phyloP scores from a whole-genome alignment of 2,888 invertebrate genomes.

The Xylophagus ater region DNA sequence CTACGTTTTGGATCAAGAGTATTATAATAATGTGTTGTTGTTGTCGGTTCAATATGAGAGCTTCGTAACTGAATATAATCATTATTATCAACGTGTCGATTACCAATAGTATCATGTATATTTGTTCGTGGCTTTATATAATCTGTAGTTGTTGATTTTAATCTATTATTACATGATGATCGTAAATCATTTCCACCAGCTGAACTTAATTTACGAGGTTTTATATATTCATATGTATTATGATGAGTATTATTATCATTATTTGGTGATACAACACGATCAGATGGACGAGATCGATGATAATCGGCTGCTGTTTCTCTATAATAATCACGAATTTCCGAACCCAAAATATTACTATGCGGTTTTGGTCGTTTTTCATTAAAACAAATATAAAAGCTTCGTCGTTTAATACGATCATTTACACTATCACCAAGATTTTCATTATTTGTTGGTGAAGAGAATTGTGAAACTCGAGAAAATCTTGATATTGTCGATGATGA shows the following conservation, averaged over 20 bases:
- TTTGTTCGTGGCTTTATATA: conserved; percentile 29
- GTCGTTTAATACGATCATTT: conserved; percentile 73
- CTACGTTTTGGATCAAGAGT: conserved; percentile 37
- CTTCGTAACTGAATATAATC: conserved; percentile 8
- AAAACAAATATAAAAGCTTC: conserved; percentile 81
- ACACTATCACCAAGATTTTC: conserved; percentile 58
- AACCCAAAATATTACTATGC: conserved; percentile 55
- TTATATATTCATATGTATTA: conserved; percentile 30
- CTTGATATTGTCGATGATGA: conserved; percentile 23
- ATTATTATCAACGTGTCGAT: conserved; percentile 23
- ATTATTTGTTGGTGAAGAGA: conserved; percentile 35
- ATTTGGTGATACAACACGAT: conserved; percentile 32
- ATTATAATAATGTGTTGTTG: conserved; percentile 28
- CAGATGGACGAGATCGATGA: conserved; percentile 14
- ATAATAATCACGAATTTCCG: conserved; percentile 46
- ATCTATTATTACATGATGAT: conserved; percentile 3
- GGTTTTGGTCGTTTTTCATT: conserved; percentile 69
- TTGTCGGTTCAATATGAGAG: conserved; percentile 9
- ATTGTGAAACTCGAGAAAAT: conserved; percentile 41
- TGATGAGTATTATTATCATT: conserved; percentile 18
- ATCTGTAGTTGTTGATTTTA: conserved; percentile 22
- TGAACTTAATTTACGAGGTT: conserved; percentile 33
- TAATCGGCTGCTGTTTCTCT: conserved; percentile 24
- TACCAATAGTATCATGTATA: conserved; percentile 26
- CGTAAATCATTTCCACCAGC: conserved; percentile 19